Evolutionary conservation across 2,113 vertebrate species (phyloP), one percentile per base, ranked within the genome.

Genomic region (Scartelaos histophorus): DNA sequence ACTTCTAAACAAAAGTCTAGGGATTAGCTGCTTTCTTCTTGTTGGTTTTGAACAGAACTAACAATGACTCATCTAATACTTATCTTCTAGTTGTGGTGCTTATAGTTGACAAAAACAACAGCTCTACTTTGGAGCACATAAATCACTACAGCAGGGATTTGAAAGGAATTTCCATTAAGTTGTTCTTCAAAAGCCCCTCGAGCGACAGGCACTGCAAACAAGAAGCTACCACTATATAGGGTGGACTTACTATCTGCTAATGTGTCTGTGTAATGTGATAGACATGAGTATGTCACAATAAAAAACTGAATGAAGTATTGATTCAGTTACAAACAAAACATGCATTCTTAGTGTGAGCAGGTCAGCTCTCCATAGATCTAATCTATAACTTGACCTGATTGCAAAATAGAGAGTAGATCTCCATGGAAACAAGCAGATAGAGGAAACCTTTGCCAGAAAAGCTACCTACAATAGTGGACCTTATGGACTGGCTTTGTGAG

Each of bases 51-150:
- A 87, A 79, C 83, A 73, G 66, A 60, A 69, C 70, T 51, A 67
- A 73, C 34, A 64, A 64, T 66, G 74, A 73, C 75, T 88, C 81
- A 85, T 61, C 83, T 77, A 9, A 16, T 17, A 34, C 57, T 79
- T 71, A 72, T 72, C 53, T 56, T 35, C 22, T 57, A 80, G 73
- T 61, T 61, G 76, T 82, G 58, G 25, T 34, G 25, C 25, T 34
- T 61, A 34, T 16, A 17, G 15, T 15, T 17, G 25, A 29, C 1
- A 61, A 34, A 61, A 29, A 29, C 13, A 34, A 17, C 5, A 61
- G 11, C 6, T 56, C n/a, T 56, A 56, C 53, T 56, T 21, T 21
- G 10, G n/a, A 34, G 17, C 24, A 61, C 13, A 34, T 17, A 34
- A 61, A 16, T 17, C 58, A 34, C 24, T 34, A 13, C 24, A 13